Evolutionary conservation across 2,113 vertebrate species (phyloP), one percentile per base, ranked within the genome.

Genomic region (Pterocles orientalis): DNA sequence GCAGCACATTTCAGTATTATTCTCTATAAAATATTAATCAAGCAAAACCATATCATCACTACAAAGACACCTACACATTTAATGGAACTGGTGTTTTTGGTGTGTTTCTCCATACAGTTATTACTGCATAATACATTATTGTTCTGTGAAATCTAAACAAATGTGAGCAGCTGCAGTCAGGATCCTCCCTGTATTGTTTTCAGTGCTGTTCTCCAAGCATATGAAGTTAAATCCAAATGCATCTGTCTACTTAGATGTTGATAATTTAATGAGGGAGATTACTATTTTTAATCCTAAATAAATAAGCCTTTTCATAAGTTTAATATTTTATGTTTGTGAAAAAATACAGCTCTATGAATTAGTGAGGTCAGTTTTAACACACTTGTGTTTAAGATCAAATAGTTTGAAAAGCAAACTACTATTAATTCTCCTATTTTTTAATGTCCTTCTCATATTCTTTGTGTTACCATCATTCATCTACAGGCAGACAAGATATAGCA

Each of bases 191-290:
- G 82, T 73, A 87, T 43, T 92, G 72, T 94, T 85, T 88, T 83
- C 29, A 60, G 17, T 41, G 36, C 92, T 82, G 57, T 21, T 93
- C 72, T 94, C 13, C 50, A 92, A 92, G 82, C 25, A 79, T 14
- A 39, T 94, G 64, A 95, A 95, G 57, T 66, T 66, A 86, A 93
- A 92, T 81, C 51, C 78, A 94, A 94, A 80, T 70, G 53, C 68
- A 62, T 93, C 92, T 96, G 61, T 91, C 79, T 84, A 33, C 50
- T 71, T 82, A 82, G 34, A 96, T 60, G 72, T 0, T 79, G 19
- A 45, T 65, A 83, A 92, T 75, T 95, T 93, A 92, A 95, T 96
- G 80, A 87, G 92, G 70, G 83, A 71, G 24, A 85, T 34, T 57
- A 53, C 90, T 95, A 88, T 17, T 12, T 64, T 95, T 94, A 71